Conservation (phyloP, 2,797 vertebrate genomes). For the Bradypodion pumilum region DNA sequence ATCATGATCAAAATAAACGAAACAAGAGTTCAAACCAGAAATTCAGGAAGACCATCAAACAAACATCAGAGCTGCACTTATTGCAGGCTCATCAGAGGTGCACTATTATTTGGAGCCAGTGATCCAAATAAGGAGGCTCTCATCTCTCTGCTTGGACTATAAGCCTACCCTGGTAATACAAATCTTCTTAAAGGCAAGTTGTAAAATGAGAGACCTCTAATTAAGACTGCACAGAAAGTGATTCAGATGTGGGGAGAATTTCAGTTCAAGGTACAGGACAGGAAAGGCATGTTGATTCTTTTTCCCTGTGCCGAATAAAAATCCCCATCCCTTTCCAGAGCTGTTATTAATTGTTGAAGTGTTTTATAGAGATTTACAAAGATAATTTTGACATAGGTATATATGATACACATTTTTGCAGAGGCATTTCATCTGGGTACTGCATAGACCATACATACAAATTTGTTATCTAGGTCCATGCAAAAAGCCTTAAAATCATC, state of each 20-base stretch:
- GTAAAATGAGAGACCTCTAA: background rate
- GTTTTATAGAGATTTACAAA: too few species aligned
- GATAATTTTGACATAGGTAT: background rate
- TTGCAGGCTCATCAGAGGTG: background rate
- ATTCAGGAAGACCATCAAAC: background rate
- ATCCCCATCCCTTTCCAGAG: background rate
- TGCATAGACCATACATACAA: background rate
- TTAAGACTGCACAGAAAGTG: background rate
- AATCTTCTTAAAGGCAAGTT: background rate
- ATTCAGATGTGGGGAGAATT: background rate
- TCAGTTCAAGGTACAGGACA: background rate
- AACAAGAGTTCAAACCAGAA: background rate
- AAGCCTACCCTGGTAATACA: too few species aligned
- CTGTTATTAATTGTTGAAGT: background rate
- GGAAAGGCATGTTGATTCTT: background rate
- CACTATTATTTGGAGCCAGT: rapidly evolving
- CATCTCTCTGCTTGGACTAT: too few species aligned
- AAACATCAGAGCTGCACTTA: background rate
- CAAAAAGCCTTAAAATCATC: background rate
- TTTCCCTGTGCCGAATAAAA: background rate
- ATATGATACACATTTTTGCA: background rate
- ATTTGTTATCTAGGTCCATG: background rate
- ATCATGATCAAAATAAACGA: background rate
- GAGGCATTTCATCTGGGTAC: background rate
- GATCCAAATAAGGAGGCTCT: background rate